A percentile compares a stretch with the other conserved stretches of the same genome.
phyloP scores from a whole-genome alignment of 2,888 invertebrate species.

The Melikaiella ostensackeni region DNA sequence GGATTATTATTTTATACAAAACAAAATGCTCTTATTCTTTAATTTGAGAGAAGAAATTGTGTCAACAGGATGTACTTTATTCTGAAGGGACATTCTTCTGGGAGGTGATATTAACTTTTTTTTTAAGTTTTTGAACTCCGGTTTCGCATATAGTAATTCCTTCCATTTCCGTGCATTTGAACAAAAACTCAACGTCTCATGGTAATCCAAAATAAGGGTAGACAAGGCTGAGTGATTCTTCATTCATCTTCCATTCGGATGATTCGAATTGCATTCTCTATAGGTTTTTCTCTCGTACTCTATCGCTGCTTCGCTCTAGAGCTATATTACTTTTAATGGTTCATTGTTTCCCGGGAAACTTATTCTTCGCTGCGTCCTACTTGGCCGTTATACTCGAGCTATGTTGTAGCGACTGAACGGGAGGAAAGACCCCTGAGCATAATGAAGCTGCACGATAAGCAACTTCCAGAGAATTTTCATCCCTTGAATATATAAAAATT shows the following conservation, averaged over 20 bases:
- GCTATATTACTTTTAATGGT: constrained; percentile 7
- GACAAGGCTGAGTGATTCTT: background rate
- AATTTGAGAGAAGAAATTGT: no score
- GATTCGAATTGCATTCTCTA: background rate
- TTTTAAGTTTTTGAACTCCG: no score
- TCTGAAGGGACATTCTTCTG: background rate
- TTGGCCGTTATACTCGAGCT: background rate
- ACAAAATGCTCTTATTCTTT: no score
- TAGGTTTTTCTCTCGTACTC: background rate
- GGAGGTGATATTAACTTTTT: no score
- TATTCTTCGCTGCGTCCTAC: background rate
- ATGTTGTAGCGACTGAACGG: background rate
- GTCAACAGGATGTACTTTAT: no score
- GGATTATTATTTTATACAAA: no score
- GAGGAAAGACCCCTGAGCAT: background rate
- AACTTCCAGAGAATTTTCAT: background rate
- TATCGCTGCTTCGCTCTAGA: background rate
- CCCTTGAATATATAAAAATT: background rate
- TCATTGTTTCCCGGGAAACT: background rate
- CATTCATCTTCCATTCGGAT: background rate
- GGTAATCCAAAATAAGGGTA: background rate
- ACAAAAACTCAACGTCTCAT: background rate
- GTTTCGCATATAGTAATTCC: no score
- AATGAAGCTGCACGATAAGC: background rate
- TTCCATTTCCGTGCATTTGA: no score